Conservation (phyloP, 2,797 vertebrate genomes). For the Rousettus madagascariensis region DNA sequence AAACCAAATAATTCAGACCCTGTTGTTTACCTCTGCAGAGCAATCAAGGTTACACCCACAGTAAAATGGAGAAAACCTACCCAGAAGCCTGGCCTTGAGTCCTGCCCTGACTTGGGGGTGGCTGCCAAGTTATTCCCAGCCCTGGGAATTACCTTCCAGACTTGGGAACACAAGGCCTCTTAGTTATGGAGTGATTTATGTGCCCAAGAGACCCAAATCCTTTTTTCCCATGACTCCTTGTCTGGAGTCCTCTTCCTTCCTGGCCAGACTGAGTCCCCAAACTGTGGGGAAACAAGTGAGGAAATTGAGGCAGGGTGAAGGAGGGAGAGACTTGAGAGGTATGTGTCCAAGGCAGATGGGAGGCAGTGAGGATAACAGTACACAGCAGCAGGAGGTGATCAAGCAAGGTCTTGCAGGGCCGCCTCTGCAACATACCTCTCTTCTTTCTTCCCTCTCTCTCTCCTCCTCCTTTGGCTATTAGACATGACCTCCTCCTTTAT, state of each 20-base stretch:
- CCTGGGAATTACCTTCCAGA: slow-evolving; percentile 63
- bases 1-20: slow-evolving; percentile 71
- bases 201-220: not conserved
- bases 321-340: not conserved
- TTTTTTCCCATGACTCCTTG: slow-evolving; percentile 52
- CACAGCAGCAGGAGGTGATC: not conserved
- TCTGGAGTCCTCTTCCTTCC: not conserved
- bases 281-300: not conserved
- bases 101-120: not conserved
- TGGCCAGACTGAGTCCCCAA: not conserved
- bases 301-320: not conserved
- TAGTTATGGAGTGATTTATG: slow-evolving; percentile 23
- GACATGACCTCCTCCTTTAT: not conserved
- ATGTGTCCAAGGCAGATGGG: not conserved
- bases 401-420: not conserved
- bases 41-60: slow-evolving; percentile 64
- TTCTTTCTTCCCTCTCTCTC: not conserved
- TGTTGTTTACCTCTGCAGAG: slow-evolving; percentile 64
- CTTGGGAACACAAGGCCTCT: slow-evolving; percentile 29
- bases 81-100: slow-evolving; percentile 34
- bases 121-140: slow-evolving; percentile 65
- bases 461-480: not conserved
- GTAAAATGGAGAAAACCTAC: slow-evolving; percentile 19
- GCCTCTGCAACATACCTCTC: not conserved
- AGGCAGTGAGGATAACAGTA: not conserved